Conservation (phyloP, 2,113 vertebrate species). For the Ailuropoda melanoleuca region DNA sequence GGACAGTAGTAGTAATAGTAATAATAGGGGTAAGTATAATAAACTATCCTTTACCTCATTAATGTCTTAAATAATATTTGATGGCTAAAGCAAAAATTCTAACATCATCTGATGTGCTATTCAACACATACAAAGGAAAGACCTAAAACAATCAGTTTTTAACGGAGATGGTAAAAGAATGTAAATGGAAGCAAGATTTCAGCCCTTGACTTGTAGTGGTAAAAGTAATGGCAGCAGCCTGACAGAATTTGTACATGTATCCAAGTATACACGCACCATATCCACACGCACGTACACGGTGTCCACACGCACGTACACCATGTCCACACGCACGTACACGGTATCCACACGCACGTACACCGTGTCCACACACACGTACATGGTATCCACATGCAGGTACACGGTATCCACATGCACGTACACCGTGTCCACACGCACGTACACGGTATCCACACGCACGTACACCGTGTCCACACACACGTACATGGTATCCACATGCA, state of each 20-base stretch:
- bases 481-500: no score
- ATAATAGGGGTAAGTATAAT: no score
- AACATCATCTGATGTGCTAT: neutral
- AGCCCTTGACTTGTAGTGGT: no score
- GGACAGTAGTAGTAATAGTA: neutral
- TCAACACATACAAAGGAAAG: neutral
- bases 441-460: no score
- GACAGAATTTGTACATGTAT: accelerated
- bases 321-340: neutral
- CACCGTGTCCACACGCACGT: no score
- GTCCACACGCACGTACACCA: no score
- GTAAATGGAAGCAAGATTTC: neutral
- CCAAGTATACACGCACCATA: neutral
- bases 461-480: no score
- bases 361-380: no score
- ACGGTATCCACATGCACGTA: no score
- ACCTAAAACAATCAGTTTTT: neutral
- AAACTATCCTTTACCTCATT: neutral
- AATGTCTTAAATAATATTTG: neutral
- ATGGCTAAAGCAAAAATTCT: neutral
- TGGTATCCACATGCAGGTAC: no score
- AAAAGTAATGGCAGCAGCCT: neutral
- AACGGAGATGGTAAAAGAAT: neutral
- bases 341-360: no score
- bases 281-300: no score